phyloP scores from a whole-genome alignment of 2,113 vertebrate species.

The Myanophis thanlyinensis region DNA sequence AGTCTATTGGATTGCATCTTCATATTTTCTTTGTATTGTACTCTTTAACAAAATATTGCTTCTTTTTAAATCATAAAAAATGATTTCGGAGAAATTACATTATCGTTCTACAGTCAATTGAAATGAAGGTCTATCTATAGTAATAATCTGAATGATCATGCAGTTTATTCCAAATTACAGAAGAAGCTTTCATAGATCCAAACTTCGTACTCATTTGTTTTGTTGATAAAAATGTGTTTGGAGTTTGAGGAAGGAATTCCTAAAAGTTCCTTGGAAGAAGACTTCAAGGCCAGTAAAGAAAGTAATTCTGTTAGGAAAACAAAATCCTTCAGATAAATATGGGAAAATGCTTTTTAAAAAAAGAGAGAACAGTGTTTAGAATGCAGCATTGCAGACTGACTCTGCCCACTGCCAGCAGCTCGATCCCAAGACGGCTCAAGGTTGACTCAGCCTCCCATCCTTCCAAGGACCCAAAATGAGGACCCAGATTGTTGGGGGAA shows the following conservation, averaged over 20 bases:
- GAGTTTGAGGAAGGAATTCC: not conserved
- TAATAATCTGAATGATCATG: not conserved
- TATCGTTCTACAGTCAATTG: not conserved
- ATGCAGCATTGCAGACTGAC: not conserved
- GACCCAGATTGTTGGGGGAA: not conserved
- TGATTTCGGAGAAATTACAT: not conserved
- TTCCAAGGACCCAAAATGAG: not conserved
- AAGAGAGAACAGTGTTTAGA: not conserved
- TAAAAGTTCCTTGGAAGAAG: not conserved
- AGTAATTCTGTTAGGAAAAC: constrained; percentile 31
- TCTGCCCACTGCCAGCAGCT: not conserved
- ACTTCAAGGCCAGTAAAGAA: not conserved
- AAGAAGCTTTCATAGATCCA: not conserved
- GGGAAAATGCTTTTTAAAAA: not conserved
- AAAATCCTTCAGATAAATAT: not conserved
- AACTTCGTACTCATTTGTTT: not conserved
- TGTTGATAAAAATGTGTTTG: not conserved
- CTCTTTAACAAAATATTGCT: not conserved
- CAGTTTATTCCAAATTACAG: not conserved
- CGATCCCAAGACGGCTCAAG: not conserved
- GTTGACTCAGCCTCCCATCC: not conserved
- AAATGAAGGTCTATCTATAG: not conserved
- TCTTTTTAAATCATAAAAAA: not conserved
- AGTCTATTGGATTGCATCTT: too few species aligned
- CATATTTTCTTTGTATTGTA: too few species aligned